Conservation (phyloP, 1,140 invertebrate genomes). For the Ceratitis capitata region DNA sequence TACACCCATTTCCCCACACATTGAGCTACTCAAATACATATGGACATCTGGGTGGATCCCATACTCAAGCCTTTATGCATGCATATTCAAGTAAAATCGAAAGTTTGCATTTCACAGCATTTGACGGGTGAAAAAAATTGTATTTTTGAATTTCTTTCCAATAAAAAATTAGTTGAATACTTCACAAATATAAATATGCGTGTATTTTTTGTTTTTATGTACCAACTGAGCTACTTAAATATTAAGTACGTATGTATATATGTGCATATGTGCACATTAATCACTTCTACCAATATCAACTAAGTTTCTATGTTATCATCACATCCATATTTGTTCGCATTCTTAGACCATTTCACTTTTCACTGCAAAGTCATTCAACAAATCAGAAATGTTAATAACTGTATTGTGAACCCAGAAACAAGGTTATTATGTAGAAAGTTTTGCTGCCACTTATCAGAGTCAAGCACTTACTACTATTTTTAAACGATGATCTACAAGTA, state of each 20-base stretch:
- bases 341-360: background rate
- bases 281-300: background rate
- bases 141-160: background rate
- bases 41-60: background rate
- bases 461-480: background rate
- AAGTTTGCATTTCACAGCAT: no score
- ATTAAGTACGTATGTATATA: background rate
- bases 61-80: no score
- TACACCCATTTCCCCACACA: background rate
- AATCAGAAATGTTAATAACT: background rate
- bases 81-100: no score
- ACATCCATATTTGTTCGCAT: background rate
- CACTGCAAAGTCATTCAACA: background rate
- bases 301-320: background rate
- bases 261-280: background rate
- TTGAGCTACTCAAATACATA: background rate
- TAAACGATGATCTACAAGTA: background rate
- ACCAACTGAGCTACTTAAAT: no score
- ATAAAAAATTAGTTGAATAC: background rate
- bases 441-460: background rate
- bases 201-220: background rate
- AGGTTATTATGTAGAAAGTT: background rate
- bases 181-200: background rate
- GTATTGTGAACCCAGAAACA: background rate
- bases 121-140: no score